Conservation (phyloP, 2,888 invertebrate genomes). For the Drosophila putrida region DNA sequence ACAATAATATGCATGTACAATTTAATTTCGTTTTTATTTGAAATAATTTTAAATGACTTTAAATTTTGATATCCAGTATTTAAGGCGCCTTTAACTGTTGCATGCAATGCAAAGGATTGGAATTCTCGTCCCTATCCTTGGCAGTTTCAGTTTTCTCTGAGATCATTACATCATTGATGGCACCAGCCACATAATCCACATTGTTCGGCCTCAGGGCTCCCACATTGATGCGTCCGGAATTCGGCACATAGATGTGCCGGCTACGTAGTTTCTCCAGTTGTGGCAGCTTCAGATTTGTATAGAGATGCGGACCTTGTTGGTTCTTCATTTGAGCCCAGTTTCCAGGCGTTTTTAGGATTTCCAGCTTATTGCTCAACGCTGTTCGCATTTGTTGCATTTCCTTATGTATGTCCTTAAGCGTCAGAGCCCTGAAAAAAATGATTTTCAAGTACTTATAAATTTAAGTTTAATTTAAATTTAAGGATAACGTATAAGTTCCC, state of each 20-base stretch:
- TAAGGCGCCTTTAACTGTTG: constrained; percentile 1
- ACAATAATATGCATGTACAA: background rate
- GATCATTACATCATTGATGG: constrained; percentile 43
- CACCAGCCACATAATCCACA: constrained; percentile 44
- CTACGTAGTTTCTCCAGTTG: constrained; percentile 36
- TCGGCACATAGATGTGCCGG: constrained; percentile 50
- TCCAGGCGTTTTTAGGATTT: constrained; percentile 43
- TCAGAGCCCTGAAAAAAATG: constrained; percentile 14
- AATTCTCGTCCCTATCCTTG: background rate
- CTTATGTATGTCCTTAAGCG: constrained; percentile 37
- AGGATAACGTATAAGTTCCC: too few species aligned
- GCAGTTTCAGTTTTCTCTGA: background rate
- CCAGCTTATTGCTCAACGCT: constrained; percentile 30
- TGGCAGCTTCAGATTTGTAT: constrained; percentile 20
- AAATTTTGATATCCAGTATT: background rate
- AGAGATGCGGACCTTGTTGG: constrained; percentile 41
- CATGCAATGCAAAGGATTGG: constrained; percentile 3
- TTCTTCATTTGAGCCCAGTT: constrained; percentile 41
- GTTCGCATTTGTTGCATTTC: constrained; percentile 33
- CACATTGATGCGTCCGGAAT: constrained; percentile 53
- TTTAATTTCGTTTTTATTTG: background rate
- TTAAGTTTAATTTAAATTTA: background rate
- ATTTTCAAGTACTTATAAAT: background rate
- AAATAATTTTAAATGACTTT: background rate
- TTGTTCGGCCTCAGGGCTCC: constrained; percentile 27